A percentile compares a stretch with the other conserved stretches of the same genome.
phyloP scores from a whole-genome alignment of 2,797 vertebrate genomes.

The Galaxias olidus region DNA sequence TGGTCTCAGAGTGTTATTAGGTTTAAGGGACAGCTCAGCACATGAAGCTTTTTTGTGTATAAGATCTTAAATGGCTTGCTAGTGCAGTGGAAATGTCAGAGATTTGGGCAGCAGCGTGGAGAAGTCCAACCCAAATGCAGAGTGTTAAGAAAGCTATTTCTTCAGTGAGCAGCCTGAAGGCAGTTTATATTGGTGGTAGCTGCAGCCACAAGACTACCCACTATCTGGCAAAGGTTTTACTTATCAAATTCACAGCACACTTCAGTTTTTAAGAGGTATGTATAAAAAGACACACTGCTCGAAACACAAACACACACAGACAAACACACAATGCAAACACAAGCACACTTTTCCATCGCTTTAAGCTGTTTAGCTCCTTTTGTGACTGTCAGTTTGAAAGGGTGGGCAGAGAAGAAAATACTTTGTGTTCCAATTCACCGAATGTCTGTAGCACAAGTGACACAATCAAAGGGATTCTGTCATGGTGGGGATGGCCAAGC shows the following conservation, averaged over 20 bases:
- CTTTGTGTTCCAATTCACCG: constrained; percentile 43
- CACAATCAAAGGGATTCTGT: constrained; percentile 52
- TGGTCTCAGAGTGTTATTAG: neutral
- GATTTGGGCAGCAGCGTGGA: neutral
- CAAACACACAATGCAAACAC: too few relatives aligned
- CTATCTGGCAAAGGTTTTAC: neutral
- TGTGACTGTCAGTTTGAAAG: constrained; percentile 24
- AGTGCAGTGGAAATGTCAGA: neutral
- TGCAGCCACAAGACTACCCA: constrained; percentile 3
- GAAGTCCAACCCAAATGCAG: neutral
- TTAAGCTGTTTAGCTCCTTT: constrained; percentile 40
- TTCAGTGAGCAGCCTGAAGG: constrained; percentile 13
- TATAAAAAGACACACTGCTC: too few relatives aligned
- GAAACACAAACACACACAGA: too few relatives aligned
- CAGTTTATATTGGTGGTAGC: constrained; percentile 11
- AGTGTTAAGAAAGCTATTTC: neutral
- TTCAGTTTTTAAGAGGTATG: too few relatives aligned
- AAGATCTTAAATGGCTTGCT: neutral
- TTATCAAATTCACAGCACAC: too few relatives aligned
- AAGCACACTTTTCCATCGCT: constrained; percentile 38
- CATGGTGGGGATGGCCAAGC: constrained; percentile 11
- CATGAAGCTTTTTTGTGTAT: neutral
- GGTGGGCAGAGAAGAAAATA: constrained; percentile 18
- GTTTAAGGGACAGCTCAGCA: neutral
- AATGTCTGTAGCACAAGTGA: constrained; percentile 38